A percentile compares a stretch with the other conserved stretches of the same genome.
These are phyloP conservation scores for Julus scandinavius DNA, from an alignment of 2,888 invertebrate genomes.

Conservation along the genomic window DNA sequence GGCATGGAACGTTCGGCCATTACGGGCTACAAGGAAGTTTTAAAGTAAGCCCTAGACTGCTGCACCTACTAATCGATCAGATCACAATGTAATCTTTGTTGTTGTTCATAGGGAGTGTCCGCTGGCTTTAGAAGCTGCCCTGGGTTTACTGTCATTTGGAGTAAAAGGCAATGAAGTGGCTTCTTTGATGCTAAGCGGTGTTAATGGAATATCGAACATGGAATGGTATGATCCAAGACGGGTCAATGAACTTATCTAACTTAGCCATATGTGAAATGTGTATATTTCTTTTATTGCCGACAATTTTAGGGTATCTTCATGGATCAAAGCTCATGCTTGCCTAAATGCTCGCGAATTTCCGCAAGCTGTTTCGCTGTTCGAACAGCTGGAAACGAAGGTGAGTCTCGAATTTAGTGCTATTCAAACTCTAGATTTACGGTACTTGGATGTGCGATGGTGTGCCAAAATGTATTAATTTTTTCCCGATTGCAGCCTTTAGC, in stretches of 20 bases:
- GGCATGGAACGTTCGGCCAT: conserved; percentile 79
- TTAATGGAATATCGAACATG: conserved; percentile 65
- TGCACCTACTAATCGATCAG: neutral
- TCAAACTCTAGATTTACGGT: neutral
- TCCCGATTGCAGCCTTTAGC: conserved; percentile 68
- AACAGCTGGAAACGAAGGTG: conserved; percentile 64
- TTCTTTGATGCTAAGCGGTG: conserved; percentile 75
- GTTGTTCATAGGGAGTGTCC: conserved; percentile 72
- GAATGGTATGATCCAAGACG: conserved; percentile 67
- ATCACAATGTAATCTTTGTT: neutral
- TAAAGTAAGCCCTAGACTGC: conserved; percentile 70
- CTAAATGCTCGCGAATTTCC: conserved; percentile 76
- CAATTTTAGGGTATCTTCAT: conserved; percentile 65
- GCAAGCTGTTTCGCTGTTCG: conserved; percentile 71
- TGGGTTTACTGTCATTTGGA: conserved; percentile 77
- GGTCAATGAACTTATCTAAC: neutral
- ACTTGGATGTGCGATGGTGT: no score
- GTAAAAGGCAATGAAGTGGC: conserved; percentile 80
- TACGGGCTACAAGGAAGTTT: conserved; percentile 80
- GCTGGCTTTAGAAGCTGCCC: conserved; percentile 79
- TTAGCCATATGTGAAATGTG: neutral
- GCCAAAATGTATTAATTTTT: conserved; percentile 44
- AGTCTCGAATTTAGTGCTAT: neutral
- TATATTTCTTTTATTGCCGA: neutral
- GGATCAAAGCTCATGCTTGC: conserved; percentile 70